Percentiles rank a stretch among this genome's conserved stretches.
Conservation (phyloP, 2,797 vertebrate species). For the Pempheris klunzingeri region DNA sequence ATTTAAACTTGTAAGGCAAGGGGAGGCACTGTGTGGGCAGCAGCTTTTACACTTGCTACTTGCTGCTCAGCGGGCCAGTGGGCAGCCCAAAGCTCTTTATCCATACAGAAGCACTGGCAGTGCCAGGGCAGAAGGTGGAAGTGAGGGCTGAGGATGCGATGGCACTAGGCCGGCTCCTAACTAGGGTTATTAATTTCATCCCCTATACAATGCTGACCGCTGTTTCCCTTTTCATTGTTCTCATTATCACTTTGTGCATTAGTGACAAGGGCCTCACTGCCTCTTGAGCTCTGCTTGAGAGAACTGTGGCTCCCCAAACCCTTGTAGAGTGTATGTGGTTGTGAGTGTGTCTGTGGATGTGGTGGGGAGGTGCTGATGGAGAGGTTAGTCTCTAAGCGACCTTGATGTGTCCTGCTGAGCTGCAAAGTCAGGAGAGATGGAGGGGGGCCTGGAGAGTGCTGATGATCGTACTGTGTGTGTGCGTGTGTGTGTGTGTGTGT, state of each 20-base stretch:
- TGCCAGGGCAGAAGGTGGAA: constrained; percentile 63
- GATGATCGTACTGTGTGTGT: constrained; percentile 38
- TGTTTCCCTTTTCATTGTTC: constrained; percentile 53
- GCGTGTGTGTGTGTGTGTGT: constrained; percentile 39
- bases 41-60: constrained; percentile 86
- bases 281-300: constrained; percentile 29
- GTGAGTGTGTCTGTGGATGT: constrained; percentile 33
- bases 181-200: constrained; percentile 55
- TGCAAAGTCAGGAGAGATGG: constrained; percentile 70
- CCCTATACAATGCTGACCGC: constrained; percentile 47
- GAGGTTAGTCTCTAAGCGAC: constrained; percentile 70
- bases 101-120: constrained; percentile 78
- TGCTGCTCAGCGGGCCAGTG: constrained; percentile 70
- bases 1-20: constrained; percentile 83
- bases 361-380: constrained; percentile 74
- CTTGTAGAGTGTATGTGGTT: constrained; percentile 25
- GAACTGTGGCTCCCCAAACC: constrained; percentile 25
- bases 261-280: constrained; percentile 10
- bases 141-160: constrained; percentile 53
- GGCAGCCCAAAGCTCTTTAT: constrained; percentile 83
- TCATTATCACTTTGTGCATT: constrained; percentile 63
- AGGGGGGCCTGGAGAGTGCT: constrained; percentile 42
- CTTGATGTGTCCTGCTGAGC: constrained; percentile 78
- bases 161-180: constrained; percentile 53
- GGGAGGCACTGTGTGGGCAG: constrained; percentile 65